Base-by-base conservation (phyloP, 2,113 vertebrate genomes). In the Neotoma lepida region DNA sequence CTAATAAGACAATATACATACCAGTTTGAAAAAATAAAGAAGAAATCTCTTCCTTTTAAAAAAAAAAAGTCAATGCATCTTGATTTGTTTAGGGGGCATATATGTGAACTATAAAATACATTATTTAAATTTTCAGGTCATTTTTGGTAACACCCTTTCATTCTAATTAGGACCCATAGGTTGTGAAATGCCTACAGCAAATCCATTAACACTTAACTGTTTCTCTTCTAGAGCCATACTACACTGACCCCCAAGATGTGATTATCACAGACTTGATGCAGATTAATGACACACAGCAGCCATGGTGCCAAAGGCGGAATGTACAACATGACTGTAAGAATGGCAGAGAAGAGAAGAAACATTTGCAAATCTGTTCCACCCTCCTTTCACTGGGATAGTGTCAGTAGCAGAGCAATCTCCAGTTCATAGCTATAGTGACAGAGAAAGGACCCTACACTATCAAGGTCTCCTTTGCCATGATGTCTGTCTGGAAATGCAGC, bases 101-200 rank as follows among this genome's bases (percentile, higher is more conserved):
- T 49, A 20, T 44, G 28, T 82, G 41, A 76, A 61, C 12, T 63
- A 56, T 76, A 64, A 93, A 95, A 96, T 85, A 51, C 61, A 93
- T 91, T 90, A 91, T 95, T 96, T 96, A 94, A 95, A 88, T 95
- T 91, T 96, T 66, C 54, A 94, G 74, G 71, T 88, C 93, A 77
- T 87, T 77, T 56, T 63, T 46, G 77, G 66, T 61, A 93, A 94
- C 63, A 6, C 18, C 58, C 84, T 96, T 90, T 84, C 61, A 73
- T 88, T 92, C 88, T 92, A 94, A 90, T 94, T 95, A 94, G 73
- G 61, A 97, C 85, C 94, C 93, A 56, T 93, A 97, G 90, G 51
- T 93, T 95, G 89, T 77, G 58, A 94, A 97, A 95, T 77, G 93
- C 93, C 96, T 97, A 93, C 89, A 97, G 95, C 91, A 97, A 97